These are phyloP conservation scores for Drosophila pallidifrons DNA, from an alignment of 1,140 invertebrate species.

Conservation along the genomic window DNA sequence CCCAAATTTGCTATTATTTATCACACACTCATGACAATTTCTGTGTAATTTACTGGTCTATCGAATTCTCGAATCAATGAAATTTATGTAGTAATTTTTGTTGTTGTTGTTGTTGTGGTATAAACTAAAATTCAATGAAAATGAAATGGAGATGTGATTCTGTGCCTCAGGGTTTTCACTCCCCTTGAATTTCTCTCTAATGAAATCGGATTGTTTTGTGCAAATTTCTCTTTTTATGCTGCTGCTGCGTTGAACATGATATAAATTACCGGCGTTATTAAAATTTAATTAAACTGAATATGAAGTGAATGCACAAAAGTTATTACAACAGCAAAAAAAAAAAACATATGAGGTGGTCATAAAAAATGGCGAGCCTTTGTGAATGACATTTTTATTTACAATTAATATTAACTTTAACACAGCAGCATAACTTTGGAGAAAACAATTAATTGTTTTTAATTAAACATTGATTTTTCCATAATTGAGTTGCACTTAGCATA, in stretches of 20 bases:
- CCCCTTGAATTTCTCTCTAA: conserved; percentile 27
- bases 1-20: conserved; percentile 17
- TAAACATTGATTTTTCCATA: conserved; percentile 20
- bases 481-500: conserved; percentile 5
- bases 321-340: conserved; percentile 20
- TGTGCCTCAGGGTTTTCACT: conserved; percentile 11
- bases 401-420: conserved; percentile 38
- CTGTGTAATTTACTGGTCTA: neutral
- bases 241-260: conserved; percentile 16
- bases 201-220: conserved; percentile 33
- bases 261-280: conserved; percentile 57
- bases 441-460: conserved; percentile 34
- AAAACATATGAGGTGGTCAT: neutral
- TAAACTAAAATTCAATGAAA: conserved; percentile 13
- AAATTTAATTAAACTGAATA: conserved; percentile 72
- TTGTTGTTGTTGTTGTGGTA: neutral
- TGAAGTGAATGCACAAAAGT: conserved; percentile 51
- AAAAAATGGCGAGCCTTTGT: conserved; percentile 12
- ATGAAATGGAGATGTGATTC: conserved; percentile 26
- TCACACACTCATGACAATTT: conserved; percentile 25
- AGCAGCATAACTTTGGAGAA: conserved; percentile 15
- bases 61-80: conserved; percentile 11
- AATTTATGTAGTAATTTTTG: conserved; percentile 12
- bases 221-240: conserved; percentile 34
- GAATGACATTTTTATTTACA: conserved; percentile 30